phyloP scores from a whole-genome alignment of 2,797 vertebrate species.

The Alcedo atthis region DNA sequence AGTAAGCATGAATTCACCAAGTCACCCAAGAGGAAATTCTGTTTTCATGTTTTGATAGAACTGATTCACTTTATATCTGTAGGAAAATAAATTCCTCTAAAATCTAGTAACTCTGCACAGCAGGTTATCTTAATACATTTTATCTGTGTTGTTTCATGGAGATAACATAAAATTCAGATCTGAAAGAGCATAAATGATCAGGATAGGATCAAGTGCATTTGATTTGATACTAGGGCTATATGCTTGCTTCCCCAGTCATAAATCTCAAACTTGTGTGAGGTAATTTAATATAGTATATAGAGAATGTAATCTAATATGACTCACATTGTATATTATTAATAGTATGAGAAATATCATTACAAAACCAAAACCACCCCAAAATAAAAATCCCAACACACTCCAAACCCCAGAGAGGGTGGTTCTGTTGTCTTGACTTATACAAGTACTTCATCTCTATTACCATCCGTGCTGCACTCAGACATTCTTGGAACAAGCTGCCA shows the following conservation, averaged over 20 bases:
- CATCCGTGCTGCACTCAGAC: neutral
- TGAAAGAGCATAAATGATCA: neutral
- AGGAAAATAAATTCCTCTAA: neutral
- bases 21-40: neutral
- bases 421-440: neutral
- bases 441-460: neutral
- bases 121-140: neutral
- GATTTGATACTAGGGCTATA: neutral
- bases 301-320: neutral
- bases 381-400: neutral
- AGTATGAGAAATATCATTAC: neutral
- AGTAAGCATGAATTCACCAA: neutral
- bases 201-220: neutral
- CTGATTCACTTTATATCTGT: neutral
- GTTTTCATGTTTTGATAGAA: neutral
- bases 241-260: neutral
- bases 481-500: neutral
- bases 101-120: neutral
- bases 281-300: neutral
- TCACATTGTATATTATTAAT: neutral
- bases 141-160: neutral
- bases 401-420: neutral
- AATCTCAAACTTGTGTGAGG: neutral
- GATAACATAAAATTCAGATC: neutral
- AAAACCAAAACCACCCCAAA: neutral